Conservation (phyloP, 1,140 invertebrate species). For the Caenorhabditis remanei region DNA sequence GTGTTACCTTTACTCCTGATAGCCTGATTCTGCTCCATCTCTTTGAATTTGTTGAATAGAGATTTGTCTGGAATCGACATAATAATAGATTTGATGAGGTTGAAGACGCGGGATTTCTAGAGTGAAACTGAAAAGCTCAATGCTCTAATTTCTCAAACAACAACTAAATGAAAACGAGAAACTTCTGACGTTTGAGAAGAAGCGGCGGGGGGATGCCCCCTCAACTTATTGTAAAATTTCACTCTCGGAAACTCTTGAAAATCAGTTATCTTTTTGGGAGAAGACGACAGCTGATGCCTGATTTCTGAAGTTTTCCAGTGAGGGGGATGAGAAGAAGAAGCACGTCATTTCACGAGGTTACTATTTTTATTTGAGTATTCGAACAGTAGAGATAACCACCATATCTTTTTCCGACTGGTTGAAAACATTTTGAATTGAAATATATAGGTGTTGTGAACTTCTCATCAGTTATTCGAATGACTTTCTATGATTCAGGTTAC, state of each 20-base stretch:
- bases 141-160: neutral
- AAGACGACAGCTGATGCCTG: conserved; percentile 23
- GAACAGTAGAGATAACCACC: too few relatives aligned
- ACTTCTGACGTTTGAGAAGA: neutral
- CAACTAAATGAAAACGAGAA: conserved; percentile 4
- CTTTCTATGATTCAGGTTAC: too few relatives aligned
- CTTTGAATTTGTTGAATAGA: conserved; percentile 53
- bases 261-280: neutral
- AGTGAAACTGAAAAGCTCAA: neutral
- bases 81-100: too few relatives aligned
- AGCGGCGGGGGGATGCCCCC: neutral
- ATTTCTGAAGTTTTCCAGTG: conserved; percentile 22
- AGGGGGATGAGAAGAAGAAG: neutral
- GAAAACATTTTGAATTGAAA: too few relatives aligned
- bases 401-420: too few relatives aligned
- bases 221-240: conserved; percentile 32
- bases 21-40: conserved; percentile 37
- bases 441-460: too few relatives aligned
- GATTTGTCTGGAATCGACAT: conserved; percentile 1
- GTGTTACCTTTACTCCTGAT: conserved; percentile 28
- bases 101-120: too few relatives aligned
- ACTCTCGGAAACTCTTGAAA: neutral
- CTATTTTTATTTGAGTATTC: too few relatives aligned
- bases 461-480: too few relatives aligned
- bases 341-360: neutral